Evolutionary conservation across 2,888 invertebrate species (phyloP).

Genomic region (Macroteleia sp.): DNA sequence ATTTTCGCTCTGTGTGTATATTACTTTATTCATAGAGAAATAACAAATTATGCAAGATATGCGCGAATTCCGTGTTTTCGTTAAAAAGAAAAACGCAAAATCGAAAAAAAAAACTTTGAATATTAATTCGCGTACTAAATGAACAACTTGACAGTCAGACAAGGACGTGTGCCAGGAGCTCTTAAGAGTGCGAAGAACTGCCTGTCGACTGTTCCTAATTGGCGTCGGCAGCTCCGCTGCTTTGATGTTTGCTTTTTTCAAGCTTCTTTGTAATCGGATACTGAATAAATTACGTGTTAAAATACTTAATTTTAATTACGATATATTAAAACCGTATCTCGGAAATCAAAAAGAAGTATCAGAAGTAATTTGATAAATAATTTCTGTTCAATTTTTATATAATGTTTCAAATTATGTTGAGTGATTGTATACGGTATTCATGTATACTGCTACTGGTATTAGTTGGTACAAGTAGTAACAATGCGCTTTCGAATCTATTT

Average conservation of each 20-base stretch:
- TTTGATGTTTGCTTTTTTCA: conserved; percentile 77
- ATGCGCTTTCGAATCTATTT: no score
- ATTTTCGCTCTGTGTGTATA: conserved; percentile 56
- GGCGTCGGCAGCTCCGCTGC: conserved; percentile 75
- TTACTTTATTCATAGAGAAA: conserved; percentile 58
- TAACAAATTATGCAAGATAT: conserved; percentile 62
- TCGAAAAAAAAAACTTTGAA: conserved; percentile 58
- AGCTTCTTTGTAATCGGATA: conserved; percentile 70
- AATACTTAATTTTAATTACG: conserved; percentile 74
- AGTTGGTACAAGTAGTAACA: no score
- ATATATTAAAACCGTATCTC: conserved; percentile 2
- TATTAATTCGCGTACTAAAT: conserved; percentile 67
- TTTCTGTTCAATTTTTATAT: no score
- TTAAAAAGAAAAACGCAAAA: conserved; percentile 30
- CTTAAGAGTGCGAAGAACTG: conserved; percentile 54
- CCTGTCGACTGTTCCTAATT: conserved; percentile 72
- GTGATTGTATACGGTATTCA: no score
- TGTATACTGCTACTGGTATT: no score
- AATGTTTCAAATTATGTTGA: no score
- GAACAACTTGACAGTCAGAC: conserved; percentile 60
- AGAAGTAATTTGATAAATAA: no score
- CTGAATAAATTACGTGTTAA: conserved; percentile 74
- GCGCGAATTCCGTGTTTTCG: conserved; percentile 49
- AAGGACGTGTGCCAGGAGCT: conserved; percentile 48
- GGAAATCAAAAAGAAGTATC: neutral